Percentiles rank a stretch among this genome's conserved stretches.
Evolutionary conservation across 2,888 invertebrate species (phyloP).

Genomic region (Clitarchus hookeri): DNA sequence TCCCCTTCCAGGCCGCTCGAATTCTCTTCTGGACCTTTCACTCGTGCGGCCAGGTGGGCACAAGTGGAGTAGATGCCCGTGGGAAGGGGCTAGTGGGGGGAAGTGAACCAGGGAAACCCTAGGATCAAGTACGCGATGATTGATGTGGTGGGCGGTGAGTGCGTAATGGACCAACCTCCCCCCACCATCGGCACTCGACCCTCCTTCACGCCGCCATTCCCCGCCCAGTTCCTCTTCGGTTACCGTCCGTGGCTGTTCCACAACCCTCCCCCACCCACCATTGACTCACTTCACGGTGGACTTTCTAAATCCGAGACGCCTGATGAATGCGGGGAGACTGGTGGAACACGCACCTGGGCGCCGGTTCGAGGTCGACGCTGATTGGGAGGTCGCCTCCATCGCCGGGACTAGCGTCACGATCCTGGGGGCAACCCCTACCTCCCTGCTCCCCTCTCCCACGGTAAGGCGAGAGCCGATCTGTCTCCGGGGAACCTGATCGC

Average conservation of each 20-base stretch:
- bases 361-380: too few relatives aligned
- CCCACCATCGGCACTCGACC: neutral
- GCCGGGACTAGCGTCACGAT: too few relatives aligned
- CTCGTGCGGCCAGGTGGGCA: neutral
- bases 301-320: too few relatives aligned
- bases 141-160: neutral
- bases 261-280: neutral
- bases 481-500: too few relatives aligned
- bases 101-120: neutral
- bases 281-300: too few relatives aligned
- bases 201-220: neutral
- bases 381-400: too few relatives aligned
- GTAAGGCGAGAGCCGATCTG: too few relatives aligned
- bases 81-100: neutral
- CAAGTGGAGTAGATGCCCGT: neutral
- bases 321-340: too few relatives aligned
- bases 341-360: too few relatives aligned
- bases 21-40: neutral
- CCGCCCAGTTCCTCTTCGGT: neutral
- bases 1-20: neutral
- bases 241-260: neutral
- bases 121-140: neutral
- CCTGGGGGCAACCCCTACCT: too few relatives aligned
- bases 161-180: constrained; percentile 2
- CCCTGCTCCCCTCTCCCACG: too few relatives aligned